Base-by-base conservation (phyloP, 2,888 invertebrate genomes). In the Platycheirus rosarum region DNA sequence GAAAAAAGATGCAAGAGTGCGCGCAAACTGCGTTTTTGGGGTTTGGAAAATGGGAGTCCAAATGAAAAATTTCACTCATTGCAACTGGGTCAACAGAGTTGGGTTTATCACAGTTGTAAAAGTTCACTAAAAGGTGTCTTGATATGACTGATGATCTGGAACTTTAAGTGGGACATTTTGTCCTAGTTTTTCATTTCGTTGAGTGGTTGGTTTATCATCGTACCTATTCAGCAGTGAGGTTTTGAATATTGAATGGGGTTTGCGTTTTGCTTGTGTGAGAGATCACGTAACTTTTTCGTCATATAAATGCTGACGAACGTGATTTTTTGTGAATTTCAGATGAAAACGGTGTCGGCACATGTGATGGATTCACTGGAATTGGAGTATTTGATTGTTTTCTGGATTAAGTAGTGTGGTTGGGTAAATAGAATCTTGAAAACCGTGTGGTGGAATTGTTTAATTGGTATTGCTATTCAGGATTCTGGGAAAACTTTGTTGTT, bases 41-140 rank as follows among this genome's bases (percentile, higher is more conserved):
- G 11, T 16, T 32, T 16, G 9, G 11, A 55, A 49, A 42, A 42
- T 32, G 18, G 46, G 26, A 13, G 51, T 37, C 62, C 42, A 29
- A 32, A 14, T 1, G n/a, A n/a, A n/a, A n/a, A 63, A 23, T 29
- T 66, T 70, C 40, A 37, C 37, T 35, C 6, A 48, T 13, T 11
- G 29, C n/a, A 80, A 80, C 40, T 71, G 42, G 80, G 80, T 82
- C 76, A 80, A 18, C 46, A 60, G 65, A 26, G 55, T 55, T 60
- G 20, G 65, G 40, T 70, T 46, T 57, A 65, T 70, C 42, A n/a
- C n/a, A 63, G 74, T 20, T 44, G 42, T 44, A 68, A 55, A 57
- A 78, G 46, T 73, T 13, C 20, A 46, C 23, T 37, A 37, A 20
- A 57, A 71, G 66, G 66, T 71, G 76, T 55, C 48, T 53, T 23